These are phyloP conservation scores for Drosophila fulvimacula DNA, from an alignment of 2,888 invertebrate species.

Conservation along the genomic window DNA sequence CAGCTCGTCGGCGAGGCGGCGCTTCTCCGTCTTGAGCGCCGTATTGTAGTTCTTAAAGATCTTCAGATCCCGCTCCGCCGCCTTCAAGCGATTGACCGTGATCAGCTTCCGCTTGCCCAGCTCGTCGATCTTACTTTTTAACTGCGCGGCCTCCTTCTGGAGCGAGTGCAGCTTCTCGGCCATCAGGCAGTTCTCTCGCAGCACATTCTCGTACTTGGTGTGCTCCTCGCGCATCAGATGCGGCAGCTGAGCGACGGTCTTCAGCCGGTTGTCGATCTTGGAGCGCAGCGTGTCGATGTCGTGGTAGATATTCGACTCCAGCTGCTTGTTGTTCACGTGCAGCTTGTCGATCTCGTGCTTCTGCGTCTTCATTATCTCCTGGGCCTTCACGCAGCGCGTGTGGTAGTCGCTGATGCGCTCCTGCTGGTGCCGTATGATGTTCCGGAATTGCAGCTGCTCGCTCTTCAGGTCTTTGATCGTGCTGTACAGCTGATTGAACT, in stretches of 20 bases:
- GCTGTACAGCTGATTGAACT: slow-evolving; percentile 61
- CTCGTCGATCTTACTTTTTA: slow-evolving; percentile 81
- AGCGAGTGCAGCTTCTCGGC: slow-evolving; percentile 73
- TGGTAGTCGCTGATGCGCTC: slow-evolving; percentile 80
- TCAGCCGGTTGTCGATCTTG: slow-evolving; percentile 81
- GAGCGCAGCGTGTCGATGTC: slow-evolving; percentile 80
- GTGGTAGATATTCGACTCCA: slow-evolving; percentile 80
- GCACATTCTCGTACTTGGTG: slow-evolving; percentile 75
- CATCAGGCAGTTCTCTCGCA: slow-evolving; percentile 77
- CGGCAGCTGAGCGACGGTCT: slow-evolving; percentile 79
- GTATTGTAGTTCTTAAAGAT: slow-evolving; percentile 82
- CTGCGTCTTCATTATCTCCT: slow-evolving; percentile 83
- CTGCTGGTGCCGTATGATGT: slow-evolving; percentile 82
- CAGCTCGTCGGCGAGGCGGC: slow-evolving; percentile 74
- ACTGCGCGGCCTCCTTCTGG: slow-evolving; percentile 69
- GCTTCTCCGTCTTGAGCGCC: slow-evolving; percentile 80
- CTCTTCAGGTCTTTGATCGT: slow-evolving; percentile 73
- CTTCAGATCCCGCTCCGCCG: slow-evolving; percentile 80
- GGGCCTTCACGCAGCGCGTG: slow-evolving; percentile 81
- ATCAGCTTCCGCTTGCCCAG: slow-evolving; percentile 73
- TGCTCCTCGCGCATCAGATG: slow-evolving; percentile 80
- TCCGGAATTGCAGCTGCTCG: slow-evolving; percentile 82
- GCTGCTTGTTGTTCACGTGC: slow-evolving; percentile 75
- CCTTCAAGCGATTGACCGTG: slow-evolving; percentile 75
- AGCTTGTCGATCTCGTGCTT: slow-evolving; percentile 82